Percentiles rank a stretch among this genome's conserved stretches.
These are phyloP conservation scores for Eupithecia centaureata DNA, from an alignment of 2,888 invertebrate species.

Conservation along the genomic window DNA sequence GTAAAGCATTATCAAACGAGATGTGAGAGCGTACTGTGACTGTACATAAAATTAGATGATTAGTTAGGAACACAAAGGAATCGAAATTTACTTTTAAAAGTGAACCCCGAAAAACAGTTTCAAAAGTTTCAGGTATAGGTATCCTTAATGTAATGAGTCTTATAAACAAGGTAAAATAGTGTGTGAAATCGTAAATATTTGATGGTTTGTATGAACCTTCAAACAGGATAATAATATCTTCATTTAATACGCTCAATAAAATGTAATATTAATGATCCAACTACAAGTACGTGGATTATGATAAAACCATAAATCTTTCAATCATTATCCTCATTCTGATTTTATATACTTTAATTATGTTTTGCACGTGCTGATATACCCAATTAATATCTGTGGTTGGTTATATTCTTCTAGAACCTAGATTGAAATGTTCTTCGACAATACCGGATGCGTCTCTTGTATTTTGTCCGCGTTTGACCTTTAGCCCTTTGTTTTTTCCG, in stretches of 20 bases:
- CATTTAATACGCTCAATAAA: slow-evolving; percentile 54
- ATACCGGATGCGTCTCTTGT: slow-evolving; percentile 54
- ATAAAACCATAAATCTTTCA: slow-evolving; percentile 52
- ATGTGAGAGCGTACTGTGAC: slow-evolving; percentile 45
- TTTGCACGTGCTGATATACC: slow-evolving; percentile 1
- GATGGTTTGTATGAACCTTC: slow-evolving; percentile 51
- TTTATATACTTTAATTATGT: slow-evolving; percentile 30
- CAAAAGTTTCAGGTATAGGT: neutral
- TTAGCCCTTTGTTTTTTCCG: slow-evolving; percentile 60
- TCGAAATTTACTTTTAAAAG: neutral
- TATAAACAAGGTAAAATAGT: neutral
- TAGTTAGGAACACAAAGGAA: neutral
- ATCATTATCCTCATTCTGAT: slow-evolving; percentile 45
- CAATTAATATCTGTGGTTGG: neutral
- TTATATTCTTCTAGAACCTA: slow-evolving; percentile 15
- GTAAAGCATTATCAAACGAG: slow-evolving; percentile 33
- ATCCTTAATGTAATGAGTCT: slow-evolving; percentile 1
- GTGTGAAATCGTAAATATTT: slow-evolving; percentile 45
- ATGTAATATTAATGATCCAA: slow-evolving; percentile 53
- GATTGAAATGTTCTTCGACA: slow-evolving; percentile 25
- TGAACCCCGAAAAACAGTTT: neutral
- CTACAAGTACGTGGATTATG: slow-evolving; percentile 45
- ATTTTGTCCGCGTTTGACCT: slow-evolving; percentile 73
- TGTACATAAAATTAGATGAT: neutral
- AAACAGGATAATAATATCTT: slow-evolving; percentile 48